phyloP scores from a whole-genome alignment of 2,797 vertebrate species.

The Gallinago stenura region DNA sequence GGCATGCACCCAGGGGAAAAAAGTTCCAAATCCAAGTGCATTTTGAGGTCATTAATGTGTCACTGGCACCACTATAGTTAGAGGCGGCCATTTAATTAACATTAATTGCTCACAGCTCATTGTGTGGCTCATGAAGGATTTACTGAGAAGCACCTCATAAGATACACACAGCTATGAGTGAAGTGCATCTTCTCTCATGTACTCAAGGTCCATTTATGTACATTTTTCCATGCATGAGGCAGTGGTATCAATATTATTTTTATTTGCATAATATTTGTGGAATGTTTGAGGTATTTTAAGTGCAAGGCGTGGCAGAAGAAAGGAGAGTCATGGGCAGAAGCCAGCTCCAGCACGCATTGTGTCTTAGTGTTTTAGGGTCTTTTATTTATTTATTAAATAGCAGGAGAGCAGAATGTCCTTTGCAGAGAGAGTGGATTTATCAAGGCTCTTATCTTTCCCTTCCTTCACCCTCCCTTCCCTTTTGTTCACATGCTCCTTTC shows the following conservation, averaged over 20 bases:
- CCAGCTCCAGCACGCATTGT: not conserved
- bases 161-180: constrained; percentile 35
- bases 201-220: not conserved
- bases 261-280: constrained; percentile 47
- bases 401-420: constrained; percentile 40
- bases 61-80: constrained; percentile 28
- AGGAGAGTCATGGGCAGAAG: not conserved
- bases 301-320: not conserved
- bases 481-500: constrained; percentile 37
- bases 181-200: constrained; percentile 4
- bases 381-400: not conserved
- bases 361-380: not conserved
- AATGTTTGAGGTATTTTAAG: constrained; percentile 14
- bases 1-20: not conserved
- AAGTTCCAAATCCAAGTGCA: constrained; percentile 21
- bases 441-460: not conserved
- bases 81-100: constrained; percentile 70
- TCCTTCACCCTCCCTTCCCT: not conserved
- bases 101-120: constrained; percentile 60
- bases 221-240: not conserved
- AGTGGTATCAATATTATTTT: not conserved
- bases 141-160: constrained; percentile 61
- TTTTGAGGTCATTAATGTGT: constrained; percentile 65
- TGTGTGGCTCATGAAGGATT: constrained; percentile 51
- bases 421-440: constrained; percentile 32